Base-by-base conservation (phyloP, 2,113 vertebrate genomes). In the Larimichthys polyactis region DNA sequence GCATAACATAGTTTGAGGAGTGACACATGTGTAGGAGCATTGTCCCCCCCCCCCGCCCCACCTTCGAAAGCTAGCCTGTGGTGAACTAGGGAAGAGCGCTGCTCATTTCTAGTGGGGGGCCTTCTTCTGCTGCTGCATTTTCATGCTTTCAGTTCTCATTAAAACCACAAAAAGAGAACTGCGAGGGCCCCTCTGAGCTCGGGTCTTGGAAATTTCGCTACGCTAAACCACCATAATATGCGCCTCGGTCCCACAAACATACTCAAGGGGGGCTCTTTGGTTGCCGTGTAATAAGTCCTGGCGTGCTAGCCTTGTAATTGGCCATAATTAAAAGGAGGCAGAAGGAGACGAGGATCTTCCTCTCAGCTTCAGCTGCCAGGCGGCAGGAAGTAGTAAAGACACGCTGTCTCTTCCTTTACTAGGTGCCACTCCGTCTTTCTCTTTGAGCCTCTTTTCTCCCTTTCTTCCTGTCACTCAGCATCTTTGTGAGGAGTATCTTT, bases 291-390 rank as follows among this genome's bases (percentile, higher is more conserved):
- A 93, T 93, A 91, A 88, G 87, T 89, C 89, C 89, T 91, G 93
- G 93, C 90, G 84, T 86, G 91, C 90, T 90, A 82, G 89, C 93
- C 92, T 93, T 91, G 91, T 94, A 95, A 95, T 95, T 94, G 94
- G 88, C 87, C 74, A 78, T 94, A 93, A 94, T 95, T 95, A 95
- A 94, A 95, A 94, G 91, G 93, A 93, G 88, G 89, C 85, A 87
- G 87, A 82, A 79, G 89, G 79, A 88, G 93, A 90, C 83, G 57
- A 81, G 67, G 91, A 84, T 92, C 93, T 90, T 93, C 90, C 86
- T 93, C 90, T 85, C 81, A 63, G 82, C 82, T 89, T 88, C 81
- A 86, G 90, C 88, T 93, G 89, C 86, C 90, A 90, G 84, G 86
- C 90, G 80, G 84, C 90, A 94, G 94, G 94, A 94, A 94, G 92